These are phyloP conservation scores for Motacilla alba DNA, from an alignment of 2,113 vertebrate species.

Conservation along the genomic window DNA sequence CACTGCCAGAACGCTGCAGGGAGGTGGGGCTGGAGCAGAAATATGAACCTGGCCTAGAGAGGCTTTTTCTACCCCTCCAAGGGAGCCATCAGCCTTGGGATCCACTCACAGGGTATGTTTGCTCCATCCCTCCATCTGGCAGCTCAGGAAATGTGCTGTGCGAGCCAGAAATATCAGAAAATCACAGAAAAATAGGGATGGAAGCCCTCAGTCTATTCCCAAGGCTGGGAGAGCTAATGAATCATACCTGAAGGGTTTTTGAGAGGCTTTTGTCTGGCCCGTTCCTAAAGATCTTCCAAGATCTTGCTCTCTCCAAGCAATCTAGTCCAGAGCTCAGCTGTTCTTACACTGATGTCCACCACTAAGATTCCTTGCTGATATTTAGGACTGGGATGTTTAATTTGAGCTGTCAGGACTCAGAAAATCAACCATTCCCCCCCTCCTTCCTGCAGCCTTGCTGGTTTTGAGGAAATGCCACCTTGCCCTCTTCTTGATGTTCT, in stretches of 20 bases:
- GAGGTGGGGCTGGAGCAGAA: neutral
- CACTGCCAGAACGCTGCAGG: neutral
- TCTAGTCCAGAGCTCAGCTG: neutral
- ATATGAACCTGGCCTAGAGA: neutral
- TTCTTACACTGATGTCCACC: neutral
- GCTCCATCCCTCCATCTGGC: slow-evolving; percentile 23
- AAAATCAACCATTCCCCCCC: neutral
- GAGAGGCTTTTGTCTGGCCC: neutral
- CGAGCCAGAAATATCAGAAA: slow-evolving; percentile 16
- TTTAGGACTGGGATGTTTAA: neutral
- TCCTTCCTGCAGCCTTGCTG: neutral
- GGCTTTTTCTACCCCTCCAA: neutral
- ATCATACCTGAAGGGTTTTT: slow-evolving; percentile 4
- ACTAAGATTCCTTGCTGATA: neutral
- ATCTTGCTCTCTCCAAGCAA: neutral
- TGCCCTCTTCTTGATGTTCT: neutral
- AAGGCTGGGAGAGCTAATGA: neutral
- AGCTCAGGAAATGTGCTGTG: neutral
- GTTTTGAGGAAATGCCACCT: neutral
- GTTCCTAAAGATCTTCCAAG: neutral
- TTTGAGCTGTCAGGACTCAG: neutral
- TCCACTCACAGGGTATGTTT: neutral
- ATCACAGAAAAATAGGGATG: neutral
- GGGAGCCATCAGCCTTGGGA: neutral
- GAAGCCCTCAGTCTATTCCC: neutral